Evolutionary conservation across 2,888 invertebrate species (phyloP).

Genomic region (Nipponacmea schrenckii): DNA sequence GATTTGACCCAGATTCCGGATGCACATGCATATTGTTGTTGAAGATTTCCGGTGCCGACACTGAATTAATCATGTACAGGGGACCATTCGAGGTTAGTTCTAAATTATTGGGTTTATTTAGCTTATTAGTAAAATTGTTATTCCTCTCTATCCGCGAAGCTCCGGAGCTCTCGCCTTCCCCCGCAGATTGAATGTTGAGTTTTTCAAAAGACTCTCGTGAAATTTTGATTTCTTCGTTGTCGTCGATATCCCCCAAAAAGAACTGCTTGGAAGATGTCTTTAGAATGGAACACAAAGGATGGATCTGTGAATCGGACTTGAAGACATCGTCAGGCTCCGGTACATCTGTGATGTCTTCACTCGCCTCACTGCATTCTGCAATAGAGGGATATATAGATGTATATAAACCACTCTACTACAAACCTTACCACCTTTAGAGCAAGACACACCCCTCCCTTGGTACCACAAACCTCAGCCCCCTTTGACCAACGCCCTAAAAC

Average conservation of each 20-base stretch:
- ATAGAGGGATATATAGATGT: too few species aligned
- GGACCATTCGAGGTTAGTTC: neutral
- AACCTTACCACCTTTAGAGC: too few species aligned
- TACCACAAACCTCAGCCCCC: too few species aligned
- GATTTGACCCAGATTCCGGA: neutral
- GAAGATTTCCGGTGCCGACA: neutral
- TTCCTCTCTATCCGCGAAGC: neutral
- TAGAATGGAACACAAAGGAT: neutral
- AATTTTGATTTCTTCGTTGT: constrained; percentile 7
- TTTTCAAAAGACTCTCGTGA: neutral
- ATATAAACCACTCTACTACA: too few species aligned
- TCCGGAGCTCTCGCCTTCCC: neutral
- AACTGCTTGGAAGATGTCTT: neutral
- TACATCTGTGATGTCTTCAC: constrained; percentile 4
- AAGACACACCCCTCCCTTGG: too few species aligned
- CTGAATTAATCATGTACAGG: neutral
- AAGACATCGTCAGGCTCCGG: constrained; percentile 17
- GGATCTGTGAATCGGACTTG: neutral
- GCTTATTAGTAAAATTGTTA: neutral
- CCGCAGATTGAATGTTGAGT: neutral
- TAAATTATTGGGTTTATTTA: neutral
- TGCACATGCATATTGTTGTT: neutral
- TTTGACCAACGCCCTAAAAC: too few species aligned
- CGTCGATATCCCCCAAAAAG: neutral
- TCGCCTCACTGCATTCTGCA: neutral